Percentiles rank a stretch among this genome's conserved stretches.
These are phyloP conservation scores for Synanthedon myopaeformis DNA, from an alignment of 2,888 invertebrate species.

Conservation along the genomic window DNA sequence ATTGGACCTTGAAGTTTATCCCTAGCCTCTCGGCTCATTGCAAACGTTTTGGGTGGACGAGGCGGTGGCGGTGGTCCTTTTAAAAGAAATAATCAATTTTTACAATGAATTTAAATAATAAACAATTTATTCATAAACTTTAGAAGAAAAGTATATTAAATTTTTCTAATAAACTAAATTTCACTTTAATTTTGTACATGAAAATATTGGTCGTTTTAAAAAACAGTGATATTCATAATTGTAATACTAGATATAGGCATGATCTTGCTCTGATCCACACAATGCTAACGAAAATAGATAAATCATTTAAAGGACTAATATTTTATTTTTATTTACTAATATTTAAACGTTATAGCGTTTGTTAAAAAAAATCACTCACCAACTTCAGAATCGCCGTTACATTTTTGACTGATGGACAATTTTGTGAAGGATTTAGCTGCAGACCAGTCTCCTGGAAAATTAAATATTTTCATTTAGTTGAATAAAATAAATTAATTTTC, in stretches of 20 bases:
- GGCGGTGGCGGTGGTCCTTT: slow-evolving; percentile 75
- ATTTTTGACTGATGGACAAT: slow-evolving; percentile 24
- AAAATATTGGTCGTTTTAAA: too few species aligned
- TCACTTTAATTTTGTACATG: too few species aligned
- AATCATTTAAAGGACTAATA: too few species aligned
- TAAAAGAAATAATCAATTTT: slow-evolving; percentile 6
- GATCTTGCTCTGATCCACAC: too few species aligned
- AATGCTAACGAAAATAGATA: too few species aligned
- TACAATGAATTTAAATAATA: neutral
- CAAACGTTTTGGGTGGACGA: slow-evolving; percentile 80
- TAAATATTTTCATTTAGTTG: neutral
- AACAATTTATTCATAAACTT: too few species aligned
- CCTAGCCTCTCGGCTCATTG: slow-evolving; percentile 40
- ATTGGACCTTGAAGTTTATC: slow-evolving; percentile 34
- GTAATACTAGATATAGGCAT: too few species aligned
- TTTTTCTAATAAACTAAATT: too few species aligned
- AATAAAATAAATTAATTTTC: too few species aligned
- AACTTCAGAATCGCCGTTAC: slow-evolving; percentile 24
- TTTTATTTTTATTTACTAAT: too few species aligned
- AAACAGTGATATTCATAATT: too few species aligned
- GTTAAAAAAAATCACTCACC: slow-evolving; percentile 20
- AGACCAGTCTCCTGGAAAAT: slow-evolving; percentile 32
- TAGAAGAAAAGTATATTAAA: too few species aligned
- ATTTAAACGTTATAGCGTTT: neutral
- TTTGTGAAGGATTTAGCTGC: slow-evolving; percentile 47